phyloP scores from a whole-genome alignment of 2,113 vertebrate genomes.

The Anseranas semipalmata region DNA sequence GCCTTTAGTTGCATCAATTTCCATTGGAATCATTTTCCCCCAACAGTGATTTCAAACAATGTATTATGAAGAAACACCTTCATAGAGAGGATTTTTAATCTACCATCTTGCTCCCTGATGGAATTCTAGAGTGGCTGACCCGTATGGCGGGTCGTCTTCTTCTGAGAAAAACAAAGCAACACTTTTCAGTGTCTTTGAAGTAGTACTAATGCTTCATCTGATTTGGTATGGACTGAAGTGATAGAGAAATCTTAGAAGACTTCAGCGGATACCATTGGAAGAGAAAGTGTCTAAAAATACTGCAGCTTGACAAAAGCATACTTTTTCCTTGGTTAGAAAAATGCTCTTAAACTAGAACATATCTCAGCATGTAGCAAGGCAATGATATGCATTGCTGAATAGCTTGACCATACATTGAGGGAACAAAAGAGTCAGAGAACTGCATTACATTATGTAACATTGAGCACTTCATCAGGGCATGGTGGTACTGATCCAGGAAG shows the following conservation, averaged over 20 bases:
- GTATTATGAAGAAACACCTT: neutral
- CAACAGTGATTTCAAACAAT: neutral
- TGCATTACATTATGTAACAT: neutral
- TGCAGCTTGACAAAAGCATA: slow-evolving; percentile 31
- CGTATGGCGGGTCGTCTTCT: neutral
- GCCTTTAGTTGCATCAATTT: neutral
- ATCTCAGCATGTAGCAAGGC: slow-evolving; percentile 52
- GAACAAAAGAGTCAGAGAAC: neutral
- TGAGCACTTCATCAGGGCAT: accelerated
- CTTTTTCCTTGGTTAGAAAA: slow-evolving; percentile 18
- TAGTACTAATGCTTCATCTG: neutral
- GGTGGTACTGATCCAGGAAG: neutral
- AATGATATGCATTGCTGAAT: neutral
- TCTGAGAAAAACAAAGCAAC: neutral
- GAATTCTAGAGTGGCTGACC: neutral
- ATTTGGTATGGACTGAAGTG: neutral
- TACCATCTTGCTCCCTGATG: neutral
- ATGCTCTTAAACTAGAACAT: slow-evolving; percentile 40
- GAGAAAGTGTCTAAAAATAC: slow-evolving; percentile 45
- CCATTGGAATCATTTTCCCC: neutral
- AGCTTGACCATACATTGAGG: neutral
- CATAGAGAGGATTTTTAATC: neutral
- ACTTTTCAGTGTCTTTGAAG: neutral
- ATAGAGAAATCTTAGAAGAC: neutral
- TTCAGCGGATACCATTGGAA: neutral